These are phyloP conservation scores for Pogonognathellus flavescens DNA, from an alignment of 1,140 invertebrate genomes.

Conservation along the genomic window DNA sequence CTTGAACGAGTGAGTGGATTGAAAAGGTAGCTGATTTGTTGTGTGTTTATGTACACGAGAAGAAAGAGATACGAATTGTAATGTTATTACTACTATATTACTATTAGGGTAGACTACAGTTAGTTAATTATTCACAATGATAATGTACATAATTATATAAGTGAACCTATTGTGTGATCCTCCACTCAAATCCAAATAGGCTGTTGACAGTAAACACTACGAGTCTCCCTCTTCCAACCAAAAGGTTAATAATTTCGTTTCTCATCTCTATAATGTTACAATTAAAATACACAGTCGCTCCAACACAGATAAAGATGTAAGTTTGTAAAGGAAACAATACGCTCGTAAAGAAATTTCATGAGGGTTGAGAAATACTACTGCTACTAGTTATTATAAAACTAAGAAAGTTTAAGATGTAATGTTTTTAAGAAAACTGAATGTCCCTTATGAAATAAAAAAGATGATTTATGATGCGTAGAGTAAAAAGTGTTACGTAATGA, in stretches of 20 bases:
- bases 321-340: conserved; percentile 37
- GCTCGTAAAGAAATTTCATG: background rate
- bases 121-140: background rate
- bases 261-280: conserved; percentile 9
- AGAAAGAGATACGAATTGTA: conserved; percentile 11
- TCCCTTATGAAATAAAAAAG: conserved; percentile 1
- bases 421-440: conserved; percentile 26
- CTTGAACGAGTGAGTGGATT: background rate
- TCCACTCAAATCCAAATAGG: conserved; percentile 38
- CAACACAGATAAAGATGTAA: conserved; percentile 16
- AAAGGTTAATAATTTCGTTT: background rate
- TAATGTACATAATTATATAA: background rate
- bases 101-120: background rate
- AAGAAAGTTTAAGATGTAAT: conserved; percentile 8
- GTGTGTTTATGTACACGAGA: conserved; percentile 2
- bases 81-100: background rate
- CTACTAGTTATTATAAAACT: background rate
- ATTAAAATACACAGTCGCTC: conserved; percentile 15
- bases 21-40: background rate
- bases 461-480: background rate
- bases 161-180: conserved; percentile 31
- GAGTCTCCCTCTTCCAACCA: conserved; percentile 31
- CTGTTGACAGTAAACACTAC: conserved; percentile 22
- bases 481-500: background rate
- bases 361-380: background rate